Conservation (phyloP, 2,888 invertebrate species). For the Pandemis heparana region DNA sequence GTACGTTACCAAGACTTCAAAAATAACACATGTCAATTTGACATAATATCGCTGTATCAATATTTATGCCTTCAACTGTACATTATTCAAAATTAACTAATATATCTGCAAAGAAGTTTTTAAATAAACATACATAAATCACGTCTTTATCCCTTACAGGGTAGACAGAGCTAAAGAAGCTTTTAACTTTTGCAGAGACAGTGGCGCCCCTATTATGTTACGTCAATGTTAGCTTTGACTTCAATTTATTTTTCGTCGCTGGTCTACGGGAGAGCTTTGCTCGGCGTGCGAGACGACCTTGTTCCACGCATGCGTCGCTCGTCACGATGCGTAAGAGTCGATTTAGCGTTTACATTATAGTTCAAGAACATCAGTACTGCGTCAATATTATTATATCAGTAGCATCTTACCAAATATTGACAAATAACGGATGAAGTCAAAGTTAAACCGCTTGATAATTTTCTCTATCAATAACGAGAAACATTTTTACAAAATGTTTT, state of each 20-base stretch:
- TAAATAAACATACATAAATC: too few relatives aligned
- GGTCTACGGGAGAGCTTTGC: neutral
- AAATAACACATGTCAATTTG: too few relatives aligned
- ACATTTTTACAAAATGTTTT: neutral
- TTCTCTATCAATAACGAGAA: neutral
- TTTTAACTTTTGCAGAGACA: too few relatives aligned
- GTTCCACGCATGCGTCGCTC: conserved; percentile 53
- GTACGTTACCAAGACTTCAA: too few relatives aligned
- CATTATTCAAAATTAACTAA: too few relatives aligned
- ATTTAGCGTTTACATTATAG: conserved; percentile 48
- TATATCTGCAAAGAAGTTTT: too few relatives aligned
- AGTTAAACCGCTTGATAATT: neutral
- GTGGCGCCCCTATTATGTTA: too few relatives aligned
- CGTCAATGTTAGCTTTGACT: too few relatives aligned
- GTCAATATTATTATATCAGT: conserved; percentile 13
- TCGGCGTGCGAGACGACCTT: conserved; percentile 55
- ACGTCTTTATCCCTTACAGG: too few relatives aligned
- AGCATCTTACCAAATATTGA: neutral
- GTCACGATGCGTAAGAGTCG: conserved; percentile 59
- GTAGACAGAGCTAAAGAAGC: too few relatives aligned
- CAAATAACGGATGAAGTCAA: neutral
- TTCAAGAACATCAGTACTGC: conserved; percentile 24
- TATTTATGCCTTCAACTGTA: too few relatives aligned
- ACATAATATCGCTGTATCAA: too few relatives aligned
- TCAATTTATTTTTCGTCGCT: neutral